Conservation (phyloP, 2,113 vertebrate species). For the Corynorhinus townsendii region DNA sequence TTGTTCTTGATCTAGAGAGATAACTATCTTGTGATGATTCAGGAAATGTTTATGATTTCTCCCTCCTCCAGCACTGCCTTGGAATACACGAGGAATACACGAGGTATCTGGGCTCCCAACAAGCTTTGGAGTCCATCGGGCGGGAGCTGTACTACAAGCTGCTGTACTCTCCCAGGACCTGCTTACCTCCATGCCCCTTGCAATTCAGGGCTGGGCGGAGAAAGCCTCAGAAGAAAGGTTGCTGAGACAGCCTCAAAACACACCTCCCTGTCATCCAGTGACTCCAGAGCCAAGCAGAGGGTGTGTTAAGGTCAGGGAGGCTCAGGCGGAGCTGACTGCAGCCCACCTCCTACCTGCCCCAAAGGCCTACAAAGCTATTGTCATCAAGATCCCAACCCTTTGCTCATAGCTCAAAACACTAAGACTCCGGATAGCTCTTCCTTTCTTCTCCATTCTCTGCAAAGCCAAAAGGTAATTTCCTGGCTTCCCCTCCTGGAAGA, state of each 20-base stretch:
- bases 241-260: background rate
- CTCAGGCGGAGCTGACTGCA: background rate
- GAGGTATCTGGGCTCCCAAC: background rate
- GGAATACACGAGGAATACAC: background rate
- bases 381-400: background rate
- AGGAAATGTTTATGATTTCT: background rate
- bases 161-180: background rate
- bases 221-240: conserved; percentile 4
- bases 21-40: background rate
- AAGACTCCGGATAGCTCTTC: background rate
- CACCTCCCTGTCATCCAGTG: background rate
- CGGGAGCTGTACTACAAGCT: background rate
- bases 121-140: background rate
- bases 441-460: background rate
- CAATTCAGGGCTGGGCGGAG: background rate
- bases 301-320: too few relatives aligned
- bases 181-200: background rate
- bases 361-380: background rate
- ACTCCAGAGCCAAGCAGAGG: background rate
- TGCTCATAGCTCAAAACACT: background rate
- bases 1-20: background rate
- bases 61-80: background rate
- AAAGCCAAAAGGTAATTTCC: background rate
- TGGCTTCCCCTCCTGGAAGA: background rate
- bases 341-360: background rate